Evolutionary conservation across 30 jellyfish, hydroid and myxozoan genomes (phyloP).

Genomic region (Hydractinia echinata): DNA sequence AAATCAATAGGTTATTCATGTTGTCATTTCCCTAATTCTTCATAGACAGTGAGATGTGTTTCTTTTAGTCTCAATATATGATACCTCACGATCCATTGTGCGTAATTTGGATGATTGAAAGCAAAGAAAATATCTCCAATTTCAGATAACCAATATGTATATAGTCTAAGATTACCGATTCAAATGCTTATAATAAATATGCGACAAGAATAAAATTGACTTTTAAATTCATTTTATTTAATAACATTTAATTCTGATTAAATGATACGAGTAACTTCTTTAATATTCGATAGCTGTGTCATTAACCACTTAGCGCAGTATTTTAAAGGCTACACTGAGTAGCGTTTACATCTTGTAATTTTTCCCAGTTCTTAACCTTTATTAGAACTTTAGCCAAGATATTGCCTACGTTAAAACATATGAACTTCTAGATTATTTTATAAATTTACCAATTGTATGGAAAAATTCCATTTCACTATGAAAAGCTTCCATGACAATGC

Average conservation of each 20-base stretch:
- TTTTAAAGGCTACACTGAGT: not conserved
- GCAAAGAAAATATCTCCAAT: not conserved
- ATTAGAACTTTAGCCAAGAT: not conserved
- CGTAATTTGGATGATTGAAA: conserved; percentile 17
- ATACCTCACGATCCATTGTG: not conserved
- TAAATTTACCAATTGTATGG: not conserved
- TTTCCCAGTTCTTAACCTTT: not conserved
- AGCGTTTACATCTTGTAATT: not conserved
- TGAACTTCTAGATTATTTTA: not conserved
- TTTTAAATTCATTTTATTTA: not conserved
- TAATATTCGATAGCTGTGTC: not conserved
- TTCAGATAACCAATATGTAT: not conserved
- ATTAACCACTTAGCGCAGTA: not conserved
- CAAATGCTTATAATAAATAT: too few species aligned
- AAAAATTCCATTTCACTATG: too few species aligned
- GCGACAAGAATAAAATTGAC: not conserved
- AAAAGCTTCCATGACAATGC: too few species aligned
- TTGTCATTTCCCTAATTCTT: not conserved
- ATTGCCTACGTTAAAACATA: not conserved
- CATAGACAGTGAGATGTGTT: conserved; percentile 2
- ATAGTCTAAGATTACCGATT: not conserved
- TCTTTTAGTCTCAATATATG: not conserved
- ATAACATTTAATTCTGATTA: not conserved
- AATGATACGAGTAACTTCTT: not conserved
- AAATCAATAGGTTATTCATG: not conserved